Evolutionary conservation across 2,888 invertebrate species (phyloP).

Genomic region (Hydraecia micacea): DNA sequence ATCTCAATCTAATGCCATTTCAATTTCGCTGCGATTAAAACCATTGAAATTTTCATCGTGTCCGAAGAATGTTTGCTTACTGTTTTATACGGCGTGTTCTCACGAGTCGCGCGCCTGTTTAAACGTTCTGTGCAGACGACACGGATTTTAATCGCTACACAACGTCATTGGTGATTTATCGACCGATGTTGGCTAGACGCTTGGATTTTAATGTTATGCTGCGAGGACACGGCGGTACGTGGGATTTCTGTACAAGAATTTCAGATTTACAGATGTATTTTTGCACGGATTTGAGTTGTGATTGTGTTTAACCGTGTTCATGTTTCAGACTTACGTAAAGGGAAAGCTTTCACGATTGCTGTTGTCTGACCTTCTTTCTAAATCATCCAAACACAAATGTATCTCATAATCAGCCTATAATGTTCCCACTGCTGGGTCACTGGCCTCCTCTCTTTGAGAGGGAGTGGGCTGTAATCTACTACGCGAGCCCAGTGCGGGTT

Average conservation of each 20-base stretch:
- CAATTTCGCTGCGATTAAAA: constrained; percentile 55
- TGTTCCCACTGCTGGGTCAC: not conserved
- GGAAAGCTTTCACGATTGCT: not conserved
- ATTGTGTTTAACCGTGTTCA: constrained; percentile 18
- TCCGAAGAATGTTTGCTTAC: constrained; percentile 73
- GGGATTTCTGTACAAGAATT: constrained; percentile 55
- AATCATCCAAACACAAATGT: constrained; percentile 9
- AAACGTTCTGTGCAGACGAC: constrained; percentile 77
- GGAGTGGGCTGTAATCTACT: not conserved
- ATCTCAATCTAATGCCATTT: constrained; percentile 50
- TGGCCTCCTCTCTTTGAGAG: not conserved
- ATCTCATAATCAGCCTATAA: not conserved
- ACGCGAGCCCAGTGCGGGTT: not conserved
- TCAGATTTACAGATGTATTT: constrained; percentile 54
- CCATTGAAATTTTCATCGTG: constrained; percentile 66
- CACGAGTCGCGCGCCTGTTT: constrained; percentile 82
- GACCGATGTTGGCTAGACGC: constrained; percentile 70
- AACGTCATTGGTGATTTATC: constrained; percentile 85
- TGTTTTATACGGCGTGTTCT: constrained; percentile 79
- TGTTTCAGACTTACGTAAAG: not conserved
- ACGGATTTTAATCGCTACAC: constrained; percentile 85
- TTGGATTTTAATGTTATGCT: constrained; percentile 69
- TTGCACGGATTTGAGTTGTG: constrained; percentile 49
- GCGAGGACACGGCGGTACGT: constrained; percentile 64
- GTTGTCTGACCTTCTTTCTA: not conserved